Conservation (phyloP, 1,140 invertebrate genomes). For the Drosophila kanapiae region DNA sequence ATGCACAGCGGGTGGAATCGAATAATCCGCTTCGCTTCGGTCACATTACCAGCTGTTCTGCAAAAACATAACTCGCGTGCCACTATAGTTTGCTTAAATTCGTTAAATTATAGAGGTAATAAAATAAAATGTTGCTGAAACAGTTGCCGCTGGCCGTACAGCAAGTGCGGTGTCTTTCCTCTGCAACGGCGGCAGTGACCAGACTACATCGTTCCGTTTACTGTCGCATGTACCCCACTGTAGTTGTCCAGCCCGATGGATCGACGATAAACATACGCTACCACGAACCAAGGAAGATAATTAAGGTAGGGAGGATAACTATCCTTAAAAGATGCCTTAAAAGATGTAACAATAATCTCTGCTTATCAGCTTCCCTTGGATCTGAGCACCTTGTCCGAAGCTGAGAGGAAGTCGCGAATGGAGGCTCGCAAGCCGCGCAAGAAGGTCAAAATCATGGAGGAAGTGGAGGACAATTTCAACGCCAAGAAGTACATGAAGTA, state of each 20-base stretch:
- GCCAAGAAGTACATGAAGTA: conserved; percentile 91
- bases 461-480: conserved; percentile 92
- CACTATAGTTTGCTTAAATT: neutral
- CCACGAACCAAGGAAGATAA: conserved; percentile 93
- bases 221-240: conserved; percentile 90
- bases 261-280: conserved; percentile 93
- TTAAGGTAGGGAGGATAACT: conserved; percentile 88
- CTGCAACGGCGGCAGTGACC: conserved; percentile 88
- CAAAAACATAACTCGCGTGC: conserved; percentile 22
- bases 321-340: too few species aligned
- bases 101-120: neutral
- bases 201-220: conserved; percentile 90
- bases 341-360: too few species aligned
- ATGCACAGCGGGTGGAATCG: neutral
- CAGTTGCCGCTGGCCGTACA: conserved; percentile 44
- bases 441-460: conserved; percentile 90
- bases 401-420: conserved; percentile 89
- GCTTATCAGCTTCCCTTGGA: conserved; percentile 90
- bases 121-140: conserved; percentile 57
- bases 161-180: conserved; percentile 69
- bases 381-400: conserved; percentile 89
- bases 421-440: conserved; percentile 90
- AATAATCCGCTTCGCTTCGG: neutral
- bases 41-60: conserved; percentile 19
- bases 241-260: conserved; percentile 92